Percentiles rank a stretch among this genome's conserved stretches.
Conservation (phyloP, 92 coral and sea anemone species). For the Porites evermanni region DNA sequence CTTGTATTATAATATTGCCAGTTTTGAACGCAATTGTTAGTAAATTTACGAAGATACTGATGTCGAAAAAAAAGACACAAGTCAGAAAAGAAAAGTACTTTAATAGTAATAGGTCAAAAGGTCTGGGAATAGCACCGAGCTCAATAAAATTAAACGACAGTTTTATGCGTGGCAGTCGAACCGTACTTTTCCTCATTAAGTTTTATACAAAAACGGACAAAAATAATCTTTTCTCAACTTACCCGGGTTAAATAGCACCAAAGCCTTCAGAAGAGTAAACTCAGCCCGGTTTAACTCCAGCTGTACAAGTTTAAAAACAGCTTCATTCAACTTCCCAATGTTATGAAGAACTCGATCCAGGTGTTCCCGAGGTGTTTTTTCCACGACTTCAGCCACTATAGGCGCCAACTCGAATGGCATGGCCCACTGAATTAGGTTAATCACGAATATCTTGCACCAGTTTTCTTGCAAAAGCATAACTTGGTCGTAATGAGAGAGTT, state of each 20-base stretch:
- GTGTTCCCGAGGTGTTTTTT: slow-evolving; percentile 82
- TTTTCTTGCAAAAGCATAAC: slow-evolving; percentile 84
- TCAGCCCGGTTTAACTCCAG: slow-evolving; percentile 88
- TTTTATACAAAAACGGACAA: background rate
- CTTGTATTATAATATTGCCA: too few relatives aligned
- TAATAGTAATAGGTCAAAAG: too few relatives aligned
- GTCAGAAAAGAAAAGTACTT: too few relatives aligned
- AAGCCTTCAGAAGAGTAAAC: slow-evolving; percentile 87
- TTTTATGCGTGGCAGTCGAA: too few relatives aligned
- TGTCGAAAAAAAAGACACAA: too few relatives aligned
- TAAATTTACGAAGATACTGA: too few relatives aligned
- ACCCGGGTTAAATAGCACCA: slow-evolving; percentile 98
- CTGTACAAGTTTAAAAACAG: slow-evolving; percentile 92
- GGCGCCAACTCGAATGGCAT: slow-evolving; percentile 96
- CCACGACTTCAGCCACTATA: slow-evolving; percentile 71
- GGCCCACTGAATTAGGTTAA: slow-evolving; percentile 93
- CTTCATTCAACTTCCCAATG: slow-evolving; percentile 95
- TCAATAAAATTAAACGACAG: too few relatives aligned
- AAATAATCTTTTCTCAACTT: slow-evolving; percentile 7
- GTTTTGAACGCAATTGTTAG: too few relatives aligned
- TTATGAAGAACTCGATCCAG: slow-evolving; percentile 84
- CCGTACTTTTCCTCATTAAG: background rate
- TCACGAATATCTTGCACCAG: slow-evolving; percentile 93
- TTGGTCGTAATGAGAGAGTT: slow-evolving; percentile 96
- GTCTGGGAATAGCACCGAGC: too few relatives aligned